These are phyloP conservation scores for Parnassius orleans DNA, from an alignment of 2,888 invertebrate species.

Conservation along the genomic window DNA sequence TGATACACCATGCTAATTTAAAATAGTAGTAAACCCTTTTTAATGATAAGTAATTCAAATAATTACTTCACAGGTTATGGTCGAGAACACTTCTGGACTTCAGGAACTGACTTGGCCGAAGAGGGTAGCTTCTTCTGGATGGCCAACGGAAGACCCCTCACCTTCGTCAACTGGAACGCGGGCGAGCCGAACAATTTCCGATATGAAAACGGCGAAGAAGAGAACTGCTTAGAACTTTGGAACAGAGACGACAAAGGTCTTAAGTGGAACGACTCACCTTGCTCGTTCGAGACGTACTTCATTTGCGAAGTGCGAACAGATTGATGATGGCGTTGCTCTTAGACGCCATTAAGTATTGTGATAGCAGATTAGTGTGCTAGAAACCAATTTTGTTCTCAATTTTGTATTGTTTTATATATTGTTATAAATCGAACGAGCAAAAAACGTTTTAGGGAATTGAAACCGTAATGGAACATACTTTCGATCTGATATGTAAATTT, in stretches of 20 bases:
- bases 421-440: slow-evolving; percentile 8
- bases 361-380: slow-evolving; percentile 55
- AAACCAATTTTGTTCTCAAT: slow-evolving; percentile 23
- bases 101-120: slow-evolving; percentile 94
- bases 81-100: slow-evolving; percentile 96
- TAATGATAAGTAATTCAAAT: no score
- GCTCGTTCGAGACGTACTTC: slow-evolving; percentile 95
- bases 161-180: slow-evolving; percentile 96
- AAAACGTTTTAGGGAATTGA: neutral
- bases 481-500: no score
- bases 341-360: slow-evolving; percentile 39
- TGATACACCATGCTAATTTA: no score
- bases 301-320: slow-evolving; percentile 90
- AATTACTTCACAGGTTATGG: slow-evolving; percentile 84
- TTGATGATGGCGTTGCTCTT: slow-evolving; percentile 43
- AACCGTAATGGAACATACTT: no score
- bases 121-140: slow-evolving; percentile 97
- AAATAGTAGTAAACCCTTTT: no score
- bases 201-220: slow-evolving; percentile 95
- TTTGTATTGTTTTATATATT: slow-evolving; percentile 12
- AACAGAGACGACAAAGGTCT: slow-evolving; percentile 95
- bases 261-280: slow-evolving; percentile 96
- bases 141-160: slow-evolving; percentile 93
- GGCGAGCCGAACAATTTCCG: slow-evolving; percentile 97
- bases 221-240: slow-evolving; percentile 95